These are phyloP conservation scores for Atractosteus spatula DNA, from an alignment of 2,113 vertebrate genomes.

Conservation along the genomic window DNA sequence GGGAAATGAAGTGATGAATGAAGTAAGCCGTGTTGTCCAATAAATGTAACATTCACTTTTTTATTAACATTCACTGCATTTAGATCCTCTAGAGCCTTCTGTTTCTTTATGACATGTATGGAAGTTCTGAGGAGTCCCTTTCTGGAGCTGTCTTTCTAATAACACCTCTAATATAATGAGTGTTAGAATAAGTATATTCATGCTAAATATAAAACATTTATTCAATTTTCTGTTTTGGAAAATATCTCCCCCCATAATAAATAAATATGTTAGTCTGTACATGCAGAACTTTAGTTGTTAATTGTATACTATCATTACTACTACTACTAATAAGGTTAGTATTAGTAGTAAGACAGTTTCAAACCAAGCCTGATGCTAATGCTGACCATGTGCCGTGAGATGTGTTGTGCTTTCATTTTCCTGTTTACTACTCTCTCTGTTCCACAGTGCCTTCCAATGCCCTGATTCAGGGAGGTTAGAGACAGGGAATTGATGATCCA, in stretches of 20 bases:
- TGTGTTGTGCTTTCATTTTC: not conserved
- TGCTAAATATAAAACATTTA: not conserved
- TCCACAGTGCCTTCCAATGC: not conserved
- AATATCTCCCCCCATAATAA: no score
- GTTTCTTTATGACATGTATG: conserved; percentile 29
- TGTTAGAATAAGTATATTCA: conserved; percentile 29
- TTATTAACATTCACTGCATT: conserved; percentile 26
- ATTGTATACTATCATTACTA: no score
- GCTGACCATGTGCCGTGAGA: not conserved
- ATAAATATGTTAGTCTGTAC: no score
- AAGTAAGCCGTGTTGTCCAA: not conserved
- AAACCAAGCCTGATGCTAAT: no score
- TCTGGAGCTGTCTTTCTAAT: conserved; percentile 18
- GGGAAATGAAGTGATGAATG: conserved; percentile 6
- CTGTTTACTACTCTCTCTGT: not conserved
- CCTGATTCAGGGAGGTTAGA: not conserved
- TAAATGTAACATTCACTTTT: conserved; percentile 15
- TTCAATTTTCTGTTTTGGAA: no score
- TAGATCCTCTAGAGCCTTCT: conserved; percentile 7
- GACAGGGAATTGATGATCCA: not conserved
- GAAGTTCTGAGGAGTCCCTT: conserved; percentile 19
- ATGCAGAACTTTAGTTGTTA: no score
- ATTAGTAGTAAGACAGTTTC: no score
- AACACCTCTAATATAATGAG: conserved; percentile 33
- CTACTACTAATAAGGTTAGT: no score